Conservation (phyloP, 2,113 vertebrate species). For the Brachionichthys hirsutus region DNA sequence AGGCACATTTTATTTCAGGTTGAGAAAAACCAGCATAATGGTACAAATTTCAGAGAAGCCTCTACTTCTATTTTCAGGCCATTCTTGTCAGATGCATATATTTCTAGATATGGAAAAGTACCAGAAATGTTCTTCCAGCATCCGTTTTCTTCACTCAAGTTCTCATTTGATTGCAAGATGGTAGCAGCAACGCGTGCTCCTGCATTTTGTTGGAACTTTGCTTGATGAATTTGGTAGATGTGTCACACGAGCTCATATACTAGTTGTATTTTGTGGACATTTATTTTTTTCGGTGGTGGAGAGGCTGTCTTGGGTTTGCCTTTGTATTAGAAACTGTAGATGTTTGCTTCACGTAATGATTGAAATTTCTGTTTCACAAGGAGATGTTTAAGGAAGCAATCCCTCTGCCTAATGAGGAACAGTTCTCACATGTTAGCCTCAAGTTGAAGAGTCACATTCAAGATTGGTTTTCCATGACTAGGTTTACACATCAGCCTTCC, state of each 20-base stretch:
- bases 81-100: neutral
- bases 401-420: conserved; percentile 17
- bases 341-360: conserved; percentile 2
- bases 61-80: neutral
- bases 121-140: neutral
- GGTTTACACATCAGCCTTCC: neutral
- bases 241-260: neutral
- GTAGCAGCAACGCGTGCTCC: neutral
- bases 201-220: neutral
- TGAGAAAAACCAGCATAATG: conserved; percentile 22
- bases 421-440: neutral
- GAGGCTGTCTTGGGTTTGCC: conserved; percentile 2
- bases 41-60: conserved; percentile 5
- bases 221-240: neutral
- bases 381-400: conserved; percentile 27
- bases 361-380: conserved; percentile 15
- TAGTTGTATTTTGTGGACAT: too few relatives aligned
- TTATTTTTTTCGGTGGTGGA: neutral
- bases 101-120: neutral
- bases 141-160: neutral
- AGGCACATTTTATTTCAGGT: conserved; percentile 29
- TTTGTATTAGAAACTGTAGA: conserved; percentile 18
- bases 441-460: conserved; percentile 16
- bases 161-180: neutral
- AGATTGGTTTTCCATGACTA: neutral